These are phyloP conservation scores for Xiphophorus couchianus DNA, from an alignment of 2,113 vertebrate species.

Conservation along the genomic window DNA sequence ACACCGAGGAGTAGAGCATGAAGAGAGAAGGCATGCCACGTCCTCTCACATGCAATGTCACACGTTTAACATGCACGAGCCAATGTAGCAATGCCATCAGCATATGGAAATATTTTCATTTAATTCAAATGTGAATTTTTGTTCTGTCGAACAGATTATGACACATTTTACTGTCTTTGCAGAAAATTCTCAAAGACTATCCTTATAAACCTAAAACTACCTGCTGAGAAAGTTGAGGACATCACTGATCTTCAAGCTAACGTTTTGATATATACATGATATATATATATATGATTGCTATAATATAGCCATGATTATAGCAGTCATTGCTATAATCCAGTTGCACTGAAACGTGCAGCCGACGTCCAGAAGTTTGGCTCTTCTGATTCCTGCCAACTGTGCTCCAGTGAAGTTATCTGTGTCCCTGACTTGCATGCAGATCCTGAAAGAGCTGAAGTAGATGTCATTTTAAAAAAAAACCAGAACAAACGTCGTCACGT, in stretches of 20 bases:
- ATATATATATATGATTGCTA: too few species aligned
- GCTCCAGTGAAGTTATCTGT: constrained; percentile 15
- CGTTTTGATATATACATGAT: neutral
- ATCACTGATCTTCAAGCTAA: neutral
- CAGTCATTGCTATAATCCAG: neutral
- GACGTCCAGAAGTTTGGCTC: neutral
- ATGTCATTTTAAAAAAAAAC: neutral
- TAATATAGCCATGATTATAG: too few species aligned
- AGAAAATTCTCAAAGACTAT: constrained; percentile 27
- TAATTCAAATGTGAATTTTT: neutral
- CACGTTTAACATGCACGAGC: constrained; percentile 43
- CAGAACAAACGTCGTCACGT: constrained; percentile 17
- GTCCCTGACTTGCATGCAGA: constrained; percentile 40
- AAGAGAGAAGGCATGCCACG: constrained; percentile 54
- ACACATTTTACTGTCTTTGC: constrained; percentile 5
- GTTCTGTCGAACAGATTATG: constrained; percentile 8
- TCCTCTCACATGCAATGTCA: constrained; percentile 40
- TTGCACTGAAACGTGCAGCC: neutral
- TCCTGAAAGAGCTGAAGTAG: neutral
- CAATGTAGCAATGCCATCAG: constrained; percentile 1
- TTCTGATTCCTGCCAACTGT: neutral
- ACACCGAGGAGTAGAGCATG: constrained; percentile 25
- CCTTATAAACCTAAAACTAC: constrained; percentile 22
- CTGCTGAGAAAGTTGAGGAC: neutral
- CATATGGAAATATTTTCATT: neutral